These are phyloP conservation scores for Apamea sordens DNA, from an alignment of 2,888 invertebrate species.

Conservation along the genomic window DNA sequence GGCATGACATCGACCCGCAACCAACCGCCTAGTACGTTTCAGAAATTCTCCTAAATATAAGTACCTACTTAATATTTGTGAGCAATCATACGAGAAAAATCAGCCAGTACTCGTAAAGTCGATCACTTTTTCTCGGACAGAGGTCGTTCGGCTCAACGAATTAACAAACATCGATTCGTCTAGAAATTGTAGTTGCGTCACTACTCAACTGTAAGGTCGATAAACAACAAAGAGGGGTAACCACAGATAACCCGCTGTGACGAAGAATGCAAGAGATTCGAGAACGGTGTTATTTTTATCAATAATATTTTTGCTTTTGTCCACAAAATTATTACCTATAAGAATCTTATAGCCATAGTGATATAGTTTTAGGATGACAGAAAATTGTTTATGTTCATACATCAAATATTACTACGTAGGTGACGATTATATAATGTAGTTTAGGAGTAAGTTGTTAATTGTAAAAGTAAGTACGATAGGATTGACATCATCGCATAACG, in stretches of 20 bases:
- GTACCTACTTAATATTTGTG: neutral
- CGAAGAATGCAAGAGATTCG: neutral
- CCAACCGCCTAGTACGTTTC: neutral
- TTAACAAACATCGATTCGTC: constrained; percentile 34
- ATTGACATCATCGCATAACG: neutral
- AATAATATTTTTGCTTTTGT: neutral
- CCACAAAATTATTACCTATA: neutral
- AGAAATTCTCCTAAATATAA: neutral
- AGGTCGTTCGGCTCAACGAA: neutral
- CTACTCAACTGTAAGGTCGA: constrained; percentile 2
- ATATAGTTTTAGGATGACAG: neutral
- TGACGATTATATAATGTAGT: neutral
- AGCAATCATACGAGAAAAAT: neutral
- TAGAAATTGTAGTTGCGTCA: constrained; percentile 42
- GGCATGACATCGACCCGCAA: neutral
- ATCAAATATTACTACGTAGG: neutral
- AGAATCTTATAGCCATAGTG: neutral
- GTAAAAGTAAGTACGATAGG: too few relatives aligned
- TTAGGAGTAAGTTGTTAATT: too few relatives aligned
- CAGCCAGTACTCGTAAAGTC: neutral
- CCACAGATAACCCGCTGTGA: neutral
- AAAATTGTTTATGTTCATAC: neutral
- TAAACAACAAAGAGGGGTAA: neutral
- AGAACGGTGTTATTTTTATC: neutral
- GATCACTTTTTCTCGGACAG: constrained; percentile 2